Conservation (phyloP, 1,140 invertebrate species). For the Zaprionus capensis region DNA sequence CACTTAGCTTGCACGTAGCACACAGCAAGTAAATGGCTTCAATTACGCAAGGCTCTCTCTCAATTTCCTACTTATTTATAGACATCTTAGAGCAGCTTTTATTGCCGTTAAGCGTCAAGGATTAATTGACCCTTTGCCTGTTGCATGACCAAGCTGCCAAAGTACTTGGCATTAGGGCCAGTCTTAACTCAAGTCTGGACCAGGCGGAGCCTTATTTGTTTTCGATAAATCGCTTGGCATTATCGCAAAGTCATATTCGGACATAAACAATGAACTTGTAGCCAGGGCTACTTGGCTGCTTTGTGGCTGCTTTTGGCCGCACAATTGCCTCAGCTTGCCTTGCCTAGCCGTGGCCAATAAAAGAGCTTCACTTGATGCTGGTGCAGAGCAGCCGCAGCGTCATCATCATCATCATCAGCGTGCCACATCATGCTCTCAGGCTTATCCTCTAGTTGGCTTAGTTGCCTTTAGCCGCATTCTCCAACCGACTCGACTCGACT, state of each 20-base stretch:
- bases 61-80: background rate
- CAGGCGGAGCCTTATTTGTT: conserved; percentile 40
- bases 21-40: background rate
- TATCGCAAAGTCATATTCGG: conserved; percentile 64
- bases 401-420: conserved; percentile 51
- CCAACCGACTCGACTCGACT: conserved; percentile 36
- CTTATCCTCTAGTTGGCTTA: conserved; percentile 35
- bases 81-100: background rate
- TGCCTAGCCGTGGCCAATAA: conserved; percentile 61
- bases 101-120: background rate
- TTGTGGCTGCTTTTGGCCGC: conserved; percentile 61
- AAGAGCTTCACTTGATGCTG: conserved; percentile 33
- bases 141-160: conserved; percentile 3
- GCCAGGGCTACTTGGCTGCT: conserved; percentile 42
- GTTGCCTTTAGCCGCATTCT: conserved; percentile 51
- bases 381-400: conserved; percentile 37
- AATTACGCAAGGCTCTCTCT: background rate
- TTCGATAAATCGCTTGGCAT: conserved; percentile 48
- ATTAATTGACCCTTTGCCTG: conserved; percentile 2
- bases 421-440: conserved; percentile 9
- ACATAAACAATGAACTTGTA: conserved; percentile 48
- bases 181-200: conserved; percentile 10
- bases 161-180: conserved; percentile 1
- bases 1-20: background rate
- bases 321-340: conserved; percentile 58